Evolutionary conservation across 1,140 invertebrate species (phyloP), one percentile per base, ranked within the genome.

Genomic region (Wasmannia auropunctata): DNA sequence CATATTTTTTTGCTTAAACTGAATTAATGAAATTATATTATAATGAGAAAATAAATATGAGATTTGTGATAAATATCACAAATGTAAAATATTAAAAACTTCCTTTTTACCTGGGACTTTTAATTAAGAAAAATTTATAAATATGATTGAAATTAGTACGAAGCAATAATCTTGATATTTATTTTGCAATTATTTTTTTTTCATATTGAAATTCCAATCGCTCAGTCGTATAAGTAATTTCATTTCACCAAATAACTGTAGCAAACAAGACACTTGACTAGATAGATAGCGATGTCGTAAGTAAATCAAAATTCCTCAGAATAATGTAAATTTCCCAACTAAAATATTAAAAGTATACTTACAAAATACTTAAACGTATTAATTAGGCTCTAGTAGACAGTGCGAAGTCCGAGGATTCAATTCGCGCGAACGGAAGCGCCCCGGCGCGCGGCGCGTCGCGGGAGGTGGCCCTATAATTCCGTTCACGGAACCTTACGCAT

Each of bases 401-500:
- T 16, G 60, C 25, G n/a, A 60, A 37, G 6, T 49, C 10, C 49
- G 65, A 37, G 28, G 19, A 40, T 54, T 19, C 4, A 69, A 54
- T 54, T 69, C 37, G 40, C 25, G 67, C 67, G 37, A 74, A 34
- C 51, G 37, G n/a, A 60, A 74, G 37, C 14, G 28, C 37, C 22
- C 28, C 22, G 63, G 22, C 34, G n/a, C n/a, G n/a, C n/a, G n/a
- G n/a, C n/a, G n/a, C n/a, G 14, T 70, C 49, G 49, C 77, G 63
- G 14, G 3, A 72, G 11, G 8, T 22, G 37, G 19, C 37, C 31
- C 40, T 60, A 31, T 37, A 43, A 83, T 54, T 60, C 40, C 67
- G 67, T 74, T 83, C 25, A 58, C 37, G 67, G 51, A 60, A 40
- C 40, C 65, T 81, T 58, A 81, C 49, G 65, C 79, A 72, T 46